These are phyloP conservation scores for Halichondria panicea DNA, from an alignment of 37 sponge, comb jelly and placozoan genomes.

Conservation along the genomic window DNA sequence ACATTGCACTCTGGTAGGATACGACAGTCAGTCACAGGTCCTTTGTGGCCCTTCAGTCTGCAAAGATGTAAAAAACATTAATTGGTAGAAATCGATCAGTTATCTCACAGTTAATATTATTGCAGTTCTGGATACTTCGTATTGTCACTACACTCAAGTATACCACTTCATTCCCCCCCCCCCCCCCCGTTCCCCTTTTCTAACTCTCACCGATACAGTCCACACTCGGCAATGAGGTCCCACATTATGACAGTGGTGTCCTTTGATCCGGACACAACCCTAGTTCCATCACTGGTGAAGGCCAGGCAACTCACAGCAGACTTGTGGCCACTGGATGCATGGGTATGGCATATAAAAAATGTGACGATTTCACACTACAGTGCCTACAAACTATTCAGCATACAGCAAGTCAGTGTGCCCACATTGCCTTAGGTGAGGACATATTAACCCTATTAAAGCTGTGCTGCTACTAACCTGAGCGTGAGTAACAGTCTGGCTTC, in stretches of 20 bases:
- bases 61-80: background rate
- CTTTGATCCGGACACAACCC: conserved; percentile 87
- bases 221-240: conserved; percentile 85
- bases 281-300: conserved; percentile 58
- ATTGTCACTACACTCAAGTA: no score
- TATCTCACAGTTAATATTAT: no score
- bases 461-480: conserved; percentile 22
- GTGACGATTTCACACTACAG: background rate
- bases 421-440: no score
- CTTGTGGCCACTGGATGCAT: conserved; percentile 88
- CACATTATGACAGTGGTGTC: conserved; percentile 92
- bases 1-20: conserved; percentile 46
- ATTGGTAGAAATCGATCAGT: background rate
- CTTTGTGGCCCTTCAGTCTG: conserved; percentile 91
- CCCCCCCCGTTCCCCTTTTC: background rate
- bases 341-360: background rate
- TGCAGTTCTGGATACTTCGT: no score
- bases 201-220: conserved; percentile 62
- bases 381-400: no score
- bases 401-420: no score
- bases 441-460: no score
- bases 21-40: conserved; percentile 68
- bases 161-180: background rate
- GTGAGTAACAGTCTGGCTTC: background rate
- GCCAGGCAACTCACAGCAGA: conserved; percentile 71